Percentiles rank a stretch among this genome's conserved stretches.
Evolutionary conservation across 1,140 invertebrate genomes (phyloP).

Genomic region (Episyrphus balteatus): DNA sequence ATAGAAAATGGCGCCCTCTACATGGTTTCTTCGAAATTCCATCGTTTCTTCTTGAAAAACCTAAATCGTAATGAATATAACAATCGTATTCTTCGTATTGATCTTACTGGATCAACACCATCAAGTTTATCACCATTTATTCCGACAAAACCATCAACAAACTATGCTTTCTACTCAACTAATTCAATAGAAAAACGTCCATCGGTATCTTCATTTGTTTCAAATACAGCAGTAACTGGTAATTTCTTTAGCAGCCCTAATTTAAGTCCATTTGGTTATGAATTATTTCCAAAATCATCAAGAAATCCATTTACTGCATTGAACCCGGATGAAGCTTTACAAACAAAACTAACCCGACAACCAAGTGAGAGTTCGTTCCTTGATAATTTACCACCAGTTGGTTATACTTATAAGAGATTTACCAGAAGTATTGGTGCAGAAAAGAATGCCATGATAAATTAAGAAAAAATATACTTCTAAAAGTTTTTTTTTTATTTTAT

Average conservation of each 20-base stretch:
- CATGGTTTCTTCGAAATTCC: slow-evolving; percentile 58
- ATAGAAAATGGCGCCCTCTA: slow-evolving; percentile 56
- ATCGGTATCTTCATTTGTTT: neutral
- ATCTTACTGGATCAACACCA: slow-evolving; percentile 1
- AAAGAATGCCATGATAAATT: too few species aligned
- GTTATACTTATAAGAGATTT: too few species aligned
- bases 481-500: too few species aligned
- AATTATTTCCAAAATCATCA: neutral
- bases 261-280: neutral
- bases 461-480: too few species aligned
- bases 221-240: neutral
- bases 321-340: slow-evolving; percentile 30
- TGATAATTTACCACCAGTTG: slow-evolving; percentile 15
- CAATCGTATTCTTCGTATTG: slow-evolving; percentile 48
- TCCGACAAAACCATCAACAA: slow-evolving; percentile 7
- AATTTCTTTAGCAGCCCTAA: neutral
- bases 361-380: slow-evolving; percentile 22
- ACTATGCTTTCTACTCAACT: slow-evolving; percentile 5
- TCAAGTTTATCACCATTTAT: neutral
- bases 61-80: slow-evolving; percentile 48
- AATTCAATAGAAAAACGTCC: slow-evolving; percentile 2
- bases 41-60: slow-evolving; percentile 60
- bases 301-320: slow-evolving; percentile 29
- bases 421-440: too few species aligned
- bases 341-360: slow-evolving; percentile 24